A percentile compares a stretch with the other conserved stretches of the same genome.
These are phyloP conservation scores for Cepaea nemoralis DNA, from an alignment of 1,140 invertebrate species.

Conservation along the genomic window DNA sequence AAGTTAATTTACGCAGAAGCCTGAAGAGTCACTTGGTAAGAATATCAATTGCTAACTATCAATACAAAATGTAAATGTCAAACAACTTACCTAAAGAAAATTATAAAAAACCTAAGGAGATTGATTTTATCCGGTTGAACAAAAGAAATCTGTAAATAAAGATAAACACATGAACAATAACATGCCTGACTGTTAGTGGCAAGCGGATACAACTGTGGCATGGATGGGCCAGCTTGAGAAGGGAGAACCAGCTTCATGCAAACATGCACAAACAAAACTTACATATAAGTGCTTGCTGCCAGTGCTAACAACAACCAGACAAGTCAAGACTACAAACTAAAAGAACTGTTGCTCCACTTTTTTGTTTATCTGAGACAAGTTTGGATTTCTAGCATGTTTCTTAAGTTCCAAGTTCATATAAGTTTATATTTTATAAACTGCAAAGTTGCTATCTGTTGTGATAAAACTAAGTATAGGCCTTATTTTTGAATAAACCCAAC, in stretches of 20 bases:
- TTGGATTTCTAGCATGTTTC: too few species aligned
- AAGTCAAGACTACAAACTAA: too few species aligned
- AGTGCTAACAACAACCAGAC: background rate
- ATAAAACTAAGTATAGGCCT: too few species aligned
- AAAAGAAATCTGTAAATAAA: constrained; percentile 85
- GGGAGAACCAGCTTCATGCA: background rate
- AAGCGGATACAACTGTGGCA: background rate
- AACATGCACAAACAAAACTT: background rate
- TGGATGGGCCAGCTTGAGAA: background rate
- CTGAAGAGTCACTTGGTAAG: background rate
- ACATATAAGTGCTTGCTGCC: background rate
- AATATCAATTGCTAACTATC: background rate
- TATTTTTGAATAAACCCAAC: too few species aligned
- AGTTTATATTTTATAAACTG: too few species aligned
- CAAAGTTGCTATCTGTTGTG: too few species aligned
- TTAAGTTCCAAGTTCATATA: too few species aligned
- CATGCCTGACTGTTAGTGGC: background rate
- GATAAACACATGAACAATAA: constrained; percentile 20
- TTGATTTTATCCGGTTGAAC: constrained; percentile 95
- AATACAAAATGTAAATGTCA: background rate
- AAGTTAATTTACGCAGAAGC: background rate
- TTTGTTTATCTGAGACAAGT: too few species aligned
- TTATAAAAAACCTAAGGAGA: constrained; percentile 95
- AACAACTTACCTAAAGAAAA: constrained; percentile 82
- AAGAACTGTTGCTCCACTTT: too few species aligned